Conservation (phyloP, 2,888 invertebrate genomes). For the Agrotis exclamationis region DNA sequence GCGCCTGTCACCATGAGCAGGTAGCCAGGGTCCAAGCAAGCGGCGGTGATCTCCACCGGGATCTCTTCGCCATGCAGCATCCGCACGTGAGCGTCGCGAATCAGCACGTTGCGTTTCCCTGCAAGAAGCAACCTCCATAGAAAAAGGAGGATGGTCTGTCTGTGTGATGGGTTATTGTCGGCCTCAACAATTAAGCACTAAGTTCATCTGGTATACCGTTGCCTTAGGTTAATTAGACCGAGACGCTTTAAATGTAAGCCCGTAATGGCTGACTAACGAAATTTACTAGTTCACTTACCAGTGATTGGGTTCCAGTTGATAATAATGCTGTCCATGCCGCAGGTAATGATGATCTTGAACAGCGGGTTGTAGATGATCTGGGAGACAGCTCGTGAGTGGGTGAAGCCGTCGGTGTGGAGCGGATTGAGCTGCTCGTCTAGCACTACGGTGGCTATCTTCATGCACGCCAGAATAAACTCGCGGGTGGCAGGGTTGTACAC, state of each 20-base stretch:
- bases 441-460: conserved; percentile 92
- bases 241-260: too few relatives aligned
- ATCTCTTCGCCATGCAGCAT: conserved; percentile 92
- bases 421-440: conserved; percentile 93
- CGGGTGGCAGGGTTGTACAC: conserved; percentile 93
- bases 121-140: conserved; percentile 35
- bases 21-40: conserved; percentile 94
- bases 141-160: background rate
- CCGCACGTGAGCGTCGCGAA: conserved; percentile 93
- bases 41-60: conserved; percentile 94
- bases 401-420: conserved; percentile 94
- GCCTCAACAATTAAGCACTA: background rate
- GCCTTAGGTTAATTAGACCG: too few relatives aligned
- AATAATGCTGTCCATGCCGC: conserved; percentile 95
- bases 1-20: conserved; percentile 95
- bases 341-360: conserved; percentile 94
- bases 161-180: too few relatives aligned
- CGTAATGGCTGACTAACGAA: too few relatives aligned
- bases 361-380: conserved; percentile 94
- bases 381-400: conserved; percentile 93
- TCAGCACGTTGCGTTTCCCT: conserved; percentile 93
- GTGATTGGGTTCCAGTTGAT: conserved; percentile 95
- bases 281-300: conserved; percentile 76
- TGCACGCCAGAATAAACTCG: conserved; percentile 93
- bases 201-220: background rate